Base-by-base conservation (phyloP, 2,113 vertebrate genomes). In the Kobus ellipsiprymnus region DNA sequence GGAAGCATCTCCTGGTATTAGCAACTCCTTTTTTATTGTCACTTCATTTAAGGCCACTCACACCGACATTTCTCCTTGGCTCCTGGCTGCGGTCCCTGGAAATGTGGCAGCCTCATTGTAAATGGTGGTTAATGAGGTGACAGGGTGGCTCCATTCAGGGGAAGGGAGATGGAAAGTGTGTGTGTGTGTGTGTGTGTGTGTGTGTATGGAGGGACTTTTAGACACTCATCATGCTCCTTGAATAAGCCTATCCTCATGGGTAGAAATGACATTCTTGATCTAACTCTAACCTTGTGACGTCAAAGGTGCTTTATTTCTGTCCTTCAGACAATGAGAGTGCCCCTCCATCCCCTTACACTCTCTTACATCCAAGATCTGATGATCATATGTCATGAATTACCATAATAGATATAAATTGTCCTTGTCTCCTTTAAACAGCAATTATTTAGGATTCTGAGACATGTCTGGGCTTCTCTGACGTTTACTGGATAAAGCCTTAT, bases 1-100 rank as follows among this genome's bases (percentile, higher is more conserved):
- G 95, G 91, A 98, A 93, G 98, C 96, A 98, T 92, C 97, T 98
- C 97, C 80, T 97, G 91, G 95, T 97, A 94, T 97, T 74, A 60
- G 80, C 92, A 94, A 90, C 90, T 97, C 50, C 97, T 97, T 95
- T 94, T 94, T 93, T n/a, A 54, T 93, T 98, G 97, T 97, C 97
- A 97, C 93, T 98, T 87, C 1, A 21, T 55, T 96, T 98, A 97
- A 97, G 97, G 95, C 81, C 50, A 96, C 86, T 90, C 90, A 87
- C 82, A 91, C 83, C 23, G 90, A 98, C 97, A 93, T 98, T 98
- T 97, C 77, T 86, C 82, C 95, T 89, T 83, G 95, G 96, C 97
- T 98, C 85, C n/a, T 93, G 97, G 96, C 85, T 97, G 97, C 0
- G 19, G 64, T 90, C 87, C 81, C 87, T 90, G 87, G 84, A 90